Percentiles rank a stretch among this genome's conserved stretches.
Evolutionary conservation across 2,888 invertebrate species (phyloP).

Genomic region (Epistrophella euchroma): DNA sequence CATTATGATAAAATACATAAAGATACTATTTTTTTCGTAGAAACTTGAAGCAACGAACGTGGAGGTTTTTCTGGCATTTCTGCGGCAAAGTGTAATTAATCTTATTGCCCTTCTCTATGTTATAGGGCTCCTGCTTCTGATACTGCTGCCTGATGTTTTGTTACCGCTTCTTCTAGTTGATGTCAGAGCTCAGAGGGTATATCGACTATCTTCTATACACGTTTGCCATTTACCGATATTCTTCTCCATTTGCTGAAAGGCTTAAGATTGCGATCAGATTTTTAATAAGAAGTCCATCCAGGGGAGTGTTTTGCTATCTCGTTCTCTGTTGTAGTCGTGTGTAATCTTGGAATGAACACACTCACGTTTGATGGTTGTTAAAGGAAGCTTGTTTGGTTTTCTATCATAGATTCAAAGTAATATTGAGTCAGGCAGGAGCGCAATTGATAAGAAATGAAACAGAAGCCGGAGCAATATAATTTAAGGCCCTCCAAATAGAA

Average conservation of each 20-base stretch:
- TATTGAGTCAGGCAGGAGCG: background rate
- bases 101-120: conserved; percentile 46
- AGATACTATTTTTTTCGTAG: background rate
- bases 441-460: background rate
- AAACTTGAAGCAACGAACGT: background rate
- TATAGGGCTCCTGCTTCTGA: conserved; percentile 10
- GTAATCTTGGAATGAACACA: conserved; percentile 32
- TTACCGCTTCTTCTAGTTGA: conserved; percentile 38
- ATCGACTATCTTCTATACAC: conserved; percentile 45
- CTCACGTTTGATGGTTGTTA: conserved; percentile 7
- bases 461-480: background rate
- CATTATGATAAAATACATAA: background rate
- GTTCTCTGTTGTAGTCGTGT: background rate
- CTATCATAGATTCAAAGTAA: background rate
- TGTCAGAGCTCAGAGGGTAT: conserved; percentile 36
- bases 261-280: conserved; percentile 66
- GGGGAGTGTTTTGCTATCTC: background rate
- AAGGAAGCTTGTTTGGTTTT: background rate
- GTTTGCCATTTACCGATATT: conserved; percentile 36
- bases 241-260: conserved; percentile 14
- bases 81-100: conserved; percentile 70
- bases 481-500: no score
- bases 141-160: conserved; percentile 15
- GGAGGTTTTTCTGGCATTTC: conserved; percentile 56
- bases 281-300: conserved; percentile 49